A percentile compares a stretch with the other conserved stretches of the same genome.
Evolutionary conservation across 2,113 vertebrate species (phyloP).

Genomic region (Actenoides hombroni): DNA sequence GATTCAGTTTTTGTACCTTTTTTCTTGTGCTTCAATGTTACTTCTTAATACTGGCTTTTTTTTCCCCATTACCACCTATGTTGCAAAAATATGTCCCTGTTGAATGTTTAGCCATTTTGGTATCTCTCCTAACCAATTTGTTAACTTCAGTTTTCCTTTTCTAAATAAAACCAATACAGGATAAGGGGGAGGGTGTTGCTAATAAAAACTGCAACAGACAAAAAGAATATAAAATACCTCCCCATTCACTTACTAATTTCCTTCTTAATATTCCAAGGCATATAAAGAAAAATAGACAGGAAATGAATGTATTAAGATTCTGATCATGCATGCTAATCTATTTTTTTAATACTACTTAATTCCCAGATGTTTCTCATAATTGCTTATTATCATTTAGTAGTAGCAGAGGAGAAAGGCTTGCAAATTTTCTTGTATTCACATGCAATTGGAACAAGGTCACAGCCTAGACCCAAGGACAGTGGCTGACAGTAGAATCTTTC

Average conservation of each 20-base stretch:
- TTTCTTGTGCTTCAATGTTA: background rate
- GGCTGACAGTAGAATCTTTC: background rate
- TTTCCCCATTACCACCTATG: background rate
- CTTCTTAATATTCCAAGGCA: background rate
- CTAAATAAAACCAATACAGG: background rate
- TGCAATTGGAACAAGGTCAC: constrained; percentile 31
- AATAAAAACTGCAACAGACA: background rate
- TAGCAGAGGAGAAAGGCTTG: constrained; percentile 1
- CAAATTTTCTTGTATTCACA: constrained; percentile 20
- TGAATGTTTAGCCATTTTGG: background rate
- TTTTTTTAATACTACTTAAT: constrained; percentile 46
- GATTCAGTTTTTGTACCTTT: fast-evolving
- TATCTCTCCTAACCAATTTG: background rate
- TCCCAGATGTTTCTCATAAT: constrained; percentile 52
- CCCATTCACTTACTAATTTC: background rate
- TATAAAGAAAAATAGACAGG: background rate
- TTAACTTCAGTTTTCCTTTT: background rate
- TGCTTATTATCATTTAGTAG: constrained; percentile 9
- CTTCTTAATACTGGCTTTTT: background rate
- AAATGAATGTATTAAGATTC: constrained; percentile 19
- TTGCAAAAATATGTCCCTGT: background rate
- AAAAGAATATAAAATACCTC: background rate
- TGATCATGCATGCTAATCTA: background rate
- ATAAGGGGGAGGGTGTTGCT: background rate
- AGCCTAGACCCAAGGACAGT: constrained; percentile 32